A percentile compares a stretch with the other conserved stretches of the same genome.
These are phyloP conservation scores for Jaculus jaculus DNA, from an alignment of 2,113 vertebrate species.

Conservation along the genomic window DNA sequence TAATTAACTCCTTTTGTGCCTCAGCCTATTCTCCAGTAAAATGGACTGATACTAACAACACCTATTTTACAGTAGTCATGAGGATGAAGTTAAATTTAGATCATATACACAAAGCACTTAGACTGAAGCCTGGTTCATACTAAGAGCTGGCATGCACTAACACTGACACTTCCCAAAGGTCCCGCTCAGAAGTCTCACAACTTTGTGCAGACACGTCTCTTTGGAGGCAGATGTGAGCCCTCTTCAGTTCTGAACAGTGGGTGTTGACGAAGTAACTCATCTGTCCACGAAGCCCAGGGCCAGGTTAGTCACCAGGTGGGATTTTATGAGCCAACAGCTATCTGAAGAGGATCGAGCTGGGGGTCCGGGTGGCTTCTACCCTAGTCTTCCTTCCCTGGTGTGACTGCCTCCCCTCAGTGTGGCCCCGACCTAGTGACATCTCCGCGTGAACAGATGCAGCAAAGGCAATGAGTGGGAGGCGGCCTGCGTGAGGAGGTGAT, in stretches of 20 bases:
- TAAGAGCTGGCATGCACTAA: neutral
- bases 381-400: neutral
- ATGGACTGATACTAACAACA: neutral
- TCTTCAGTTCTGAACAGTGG: neutral
- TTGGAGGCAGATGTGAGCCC: neutral
- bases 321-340: neutral
- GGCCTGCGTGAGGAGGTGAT: neutral
- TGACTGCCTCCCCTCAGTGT: neutral
- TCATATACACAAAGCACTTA: neutral
- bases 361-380: neutral
- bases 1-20: neutral
- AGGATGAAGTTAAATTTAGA: neutral
- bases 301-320: neutral
- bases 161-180: neutral
- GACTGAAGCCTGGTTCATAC: neutral
- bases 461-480: neutral
- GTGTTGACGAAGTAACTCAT: neutral
- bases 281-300: neutral
- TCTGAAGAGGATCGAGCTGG: neutral
- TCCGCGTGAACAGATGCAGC: neutral
- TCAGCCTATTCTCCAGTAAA: slow-evolving; percentile 14
- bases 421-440: too few species aligned
- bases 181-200: neutral
- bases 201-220: neutral
- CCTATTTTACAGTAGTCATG: neutral